Evolutionary conservation across 2,113 vertebrate species (phyloP).

Genomic region (Gallinago paraguaiae): DNA sequence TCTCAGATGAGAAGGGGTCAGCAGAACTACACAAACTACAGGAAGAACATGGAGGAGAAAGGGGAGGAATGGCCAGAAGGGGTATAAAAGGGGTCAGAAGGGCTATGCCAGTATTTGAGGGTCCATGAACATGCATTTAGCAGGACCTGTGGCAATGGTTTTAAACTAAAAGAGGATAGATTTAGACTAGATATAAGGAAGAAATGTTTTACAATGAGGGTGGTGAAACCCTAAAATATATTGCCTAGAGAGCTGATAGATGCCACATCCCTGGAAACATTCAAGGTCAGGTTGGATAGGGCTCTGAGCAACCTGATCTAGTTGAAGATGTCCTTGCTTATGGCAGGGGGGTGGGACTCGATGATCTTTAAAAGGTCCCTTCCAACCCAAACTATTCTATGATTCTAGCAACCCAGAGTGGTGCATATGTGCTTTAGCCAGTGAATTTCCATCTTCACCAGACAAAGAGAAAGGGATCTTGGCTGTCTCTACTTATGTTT

Average conservation of each 20-base stretch:
- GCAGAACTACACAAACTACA: neutral
- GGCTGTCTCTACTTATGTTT: neutral
- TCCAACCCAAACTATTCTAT: neutral
- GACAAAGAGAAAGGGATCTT: neutral
- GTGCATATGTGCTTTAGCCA: neutral
- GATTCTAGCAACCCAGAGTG: neutral
- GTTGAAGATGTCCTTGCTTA: neutral
- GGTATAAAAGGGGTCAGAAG: neutral
- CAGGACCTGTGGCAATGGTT: neutral
- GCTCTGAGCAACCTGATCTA: neutral
- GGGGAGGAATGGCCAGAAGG: neutral
- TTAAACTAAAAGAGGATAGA: neutral
- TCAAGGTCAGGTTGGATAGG: neutral
- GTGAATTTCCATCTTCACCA: neutral
- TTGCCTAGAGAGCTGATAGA: neutral
- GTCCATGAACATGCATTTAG: fast-evolving
- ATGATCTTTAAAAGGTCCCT: neutral
- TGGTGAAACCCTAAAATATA: neutral
- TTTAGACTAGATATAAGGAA: neutral
- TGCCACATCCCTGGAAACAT: neutral
- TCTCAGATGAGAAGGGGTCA: neutral
- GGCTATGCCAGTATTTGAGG: neutral
- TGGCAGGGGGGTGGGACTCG: neutral
- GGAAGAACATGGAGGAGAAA: neutral
- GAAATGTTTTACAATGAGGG: neutral